Percentiles rank a stretch among this genome's conserved stretches.
These are phyloP conservation scores for Enteromius thamalakanensis DNA, from an alignment of 2,797 vertebrate species.

Conservation along the genomic window DNA sequence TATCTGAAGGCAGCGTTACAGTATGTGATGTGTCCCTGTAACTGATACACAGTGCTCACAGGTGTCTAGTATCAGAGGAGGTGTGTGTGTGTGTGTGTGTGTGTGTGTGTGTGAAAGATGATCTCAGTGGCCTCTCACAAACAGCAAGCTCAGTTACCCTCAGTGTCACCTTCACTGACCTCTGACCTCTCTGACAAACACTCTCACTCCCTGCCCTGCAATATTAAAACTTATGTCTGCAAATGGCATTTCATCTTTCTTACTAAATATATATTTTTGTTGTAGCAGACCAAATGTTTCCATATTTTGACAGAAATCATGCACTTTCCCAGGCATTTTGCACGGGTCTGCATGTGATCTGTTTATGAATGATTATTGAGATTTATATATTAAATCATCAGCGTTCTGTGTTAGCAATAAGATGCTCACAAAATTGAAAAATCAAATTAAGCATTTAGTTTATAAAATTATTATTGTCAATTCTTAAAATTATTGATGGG, in stretches of 20 bases:
- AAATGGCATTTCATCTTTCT: not conserved
- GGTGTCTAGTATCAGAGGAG: constrained; percentile 45
- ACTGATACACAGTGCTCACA: constrained; percentile 42
- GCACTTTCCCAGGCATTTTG: not conserved
- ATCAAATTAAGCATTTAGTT: not conserved
- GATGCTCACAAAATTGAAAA: too few species aligned
- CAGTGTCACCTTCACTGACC: constrained; percentile 37
- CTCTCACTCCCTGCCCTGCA: not conserved
- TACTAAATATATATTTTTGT: not conserved
- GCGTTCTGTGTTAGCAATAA: not conserved
- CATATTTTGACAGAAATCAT: too few species aligned
- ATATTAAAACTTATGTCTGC: not conserved
- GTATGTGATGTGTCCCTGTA: not conserved
- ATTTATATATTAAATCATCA: too few species aligned
- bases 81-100: not conserved
- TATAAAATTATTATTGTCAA: not conserved
- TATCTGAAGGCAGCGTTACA: not conserved
- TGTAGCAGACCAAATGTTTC: not conserved
- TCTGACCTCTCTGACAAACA: constrained; percentile 15
- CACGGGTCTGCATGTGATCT: not conserved
- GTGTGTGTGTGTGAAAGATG: constrained; percentile 39
- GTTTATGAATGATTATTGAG: not conserved
- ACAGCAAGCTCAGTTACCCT: constrained; percentile 40
- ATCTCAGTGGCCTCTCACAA: not conserved
- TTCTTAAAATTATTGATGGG: not conserved